Percentiles rank a stretch among this genome's conserved stretches.
phyloP scores from a whole-genome alignment of 2,888 invertebrate species.

The Spodoptera littoralis region DNA sequence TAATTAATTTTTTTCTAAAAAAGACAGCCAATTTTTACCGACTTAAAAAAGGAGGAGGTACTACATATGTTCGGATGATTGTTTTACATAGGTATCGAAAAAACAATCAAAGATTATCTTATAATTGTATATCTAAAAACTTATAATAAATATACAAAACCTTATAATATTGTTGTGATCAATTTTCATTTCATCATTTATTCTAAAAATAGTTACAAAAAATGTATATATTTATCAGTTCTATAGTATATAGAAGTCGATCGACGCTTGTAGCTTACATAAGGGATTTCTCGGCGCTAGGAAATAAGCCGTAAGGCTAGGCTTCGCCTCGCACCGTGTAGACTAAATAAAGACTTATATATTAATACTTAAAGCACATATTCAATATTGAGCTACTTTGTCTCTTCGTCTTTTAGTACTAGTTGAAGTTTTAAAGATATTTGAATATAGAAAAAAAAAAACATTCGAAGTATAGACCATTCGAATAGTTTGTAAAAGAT shows the following conservation, averaged over 20 bases:
- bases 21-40: too few species aligned
- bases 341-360: slow-evolving; percentile 44
- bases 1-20: too few species aligned
- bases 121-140: too few species aligned
- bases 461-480: too few species aligned
- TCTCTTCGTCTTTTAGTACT: neutral
- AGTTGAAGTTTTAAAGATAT: neutral
- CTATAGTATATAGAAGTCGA: slow-evolving; percentile 4
- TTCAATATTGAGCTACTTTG: slow-evolving; percentile 25
- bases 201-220: neutral
- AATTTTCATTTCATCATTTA: too few species aligned
- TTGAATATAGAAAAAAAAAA: neutral
- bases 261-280: slow-evolving; percentile 37
- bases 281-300: slow-evolving; percentile 32
- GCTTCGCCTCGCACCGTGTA: slow-evolving; percentile 13
- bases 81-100: too few species aligned
- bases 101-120: too few species aligned
- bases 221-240: slow-evolving; percentile 8
- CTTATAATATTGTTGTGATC: too few species aligned
- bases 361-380: slow-evolving; percentile 14
- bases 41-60: too few species aligned
- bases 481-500: too few species aligned
- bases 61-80: too few species aligned
- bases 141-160: too few species aligned
- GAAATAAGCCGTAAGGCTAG: slow-evolving; percentile 30